Conservation (phyloP, 2,888 invertebrate genomes). For the Drosophila anceps region DNA sequence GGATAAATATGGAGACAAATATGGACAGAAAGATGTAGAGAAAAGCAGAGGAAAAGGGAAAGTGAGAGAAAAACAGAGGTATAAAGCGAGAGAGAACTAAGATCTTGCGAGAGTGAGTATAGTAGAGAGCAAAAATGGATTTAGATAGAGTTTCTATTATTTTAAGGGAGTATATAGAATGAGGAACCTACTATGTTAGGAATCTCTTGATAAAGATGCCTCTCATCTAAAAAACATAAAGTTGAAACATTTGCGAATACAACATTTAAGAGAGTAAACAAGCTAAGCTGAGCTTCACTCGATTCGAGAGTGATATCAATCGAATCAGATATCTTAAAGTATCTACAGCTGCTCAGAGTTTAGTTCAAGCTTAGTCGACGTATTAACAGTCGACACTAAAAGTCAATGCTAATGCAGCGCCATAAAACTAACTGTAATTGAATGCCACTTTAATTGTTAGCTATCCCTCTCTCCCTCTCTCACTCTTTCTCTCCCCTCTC, state of each 20-base stretch:
- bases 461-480: background rate
- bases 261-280: background rate
- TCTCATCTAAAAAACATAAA: no score
- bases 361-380: background rate
- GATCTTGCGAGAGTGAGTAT: background rate
- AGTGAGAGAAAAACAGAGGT: background rate
- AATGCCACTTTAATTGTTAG: constrained; percentile 32
- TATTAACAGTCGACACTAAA: background rate
- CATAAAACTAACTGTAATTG: constrained; percentile 10
- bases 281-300: no score
- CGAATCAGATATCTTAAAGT: background rate
- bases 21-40: no score
- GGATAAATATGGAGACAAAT: no score
- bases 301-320: background rate
- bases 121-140: no score
- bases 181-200: no score
- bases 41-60: no score
- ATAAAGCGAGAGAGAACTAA: background rate
- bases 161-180: no score
- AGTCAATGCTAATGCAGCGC: constrained; percentile 9
- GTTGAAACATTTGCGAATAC: background rate
- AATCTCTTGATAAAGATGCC: no score
- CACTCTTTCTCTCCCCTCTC: background rate
- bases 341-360: background rate
- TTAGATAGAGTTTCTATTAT: no score